Percentiles rank a stretch among this genome's conserved stretches.
phyloP scores from a whole-genome alignment of 2,113 vertebrate species.

The Cinclus mexicanus region DNA sequence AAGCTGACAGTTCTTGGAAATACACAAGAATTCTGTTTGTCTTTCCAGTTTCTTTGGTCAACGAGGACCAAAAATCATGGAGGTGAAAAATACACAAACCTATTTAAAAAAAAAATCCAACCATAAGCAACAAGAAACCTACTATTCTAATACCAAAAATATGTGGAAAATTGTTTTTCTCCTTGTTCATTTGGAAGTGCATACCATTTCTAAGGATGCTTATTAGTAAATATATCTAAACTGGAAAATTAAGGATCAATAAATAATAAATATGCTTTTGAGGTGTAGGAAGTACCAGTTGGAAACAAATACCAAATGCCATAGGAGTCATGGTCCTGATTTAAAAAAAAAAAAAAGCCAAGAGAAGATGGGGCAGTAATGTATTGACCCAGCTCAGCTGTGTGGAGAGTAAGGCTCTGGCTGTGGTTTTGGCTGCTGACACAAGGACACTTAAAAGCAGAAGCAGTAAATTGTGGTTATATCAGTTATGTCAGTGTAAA shows the following conservation, averaged over 20 bases:
- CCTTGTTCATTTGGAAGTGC: not conserved
- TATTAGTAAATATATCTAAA: not conserved
- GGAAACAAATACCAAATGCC: not conserved
- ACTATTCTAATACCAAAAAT: not conserved
- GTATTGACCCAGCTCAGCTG: not conserved
- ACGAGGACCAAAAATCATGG: not conserved
- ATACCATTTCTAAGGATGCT: not conserved
- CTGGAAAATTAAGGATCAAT: not conserved
- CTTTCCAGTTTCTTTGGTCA: not conserved
- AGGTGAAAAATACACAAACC: not conserved
- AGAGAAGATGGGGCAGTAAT: not conserved
- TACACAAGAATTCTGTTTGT: not conserved
- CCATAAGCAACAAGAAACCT: not conserved
- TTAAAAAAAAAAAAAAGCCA: not conserved
- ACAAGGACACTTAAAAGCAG: not conserved
- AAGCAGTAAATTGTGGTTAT: not conserved
- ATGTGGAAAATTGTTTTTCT: not conserved
- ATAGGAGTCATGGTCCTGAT: not conserved
- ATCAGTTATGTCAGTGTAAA: not conserved
- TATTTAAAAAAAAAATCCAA: not conserved
- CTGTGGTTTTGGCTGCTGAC: not conserved
- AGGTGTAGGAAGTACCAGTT: not conserved
- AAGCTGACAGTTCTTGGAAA: not conserved
- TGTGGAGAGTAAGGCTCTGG: not conserved
- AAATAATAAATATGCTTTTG: not conserved